Evolutionary conservation across 1,140 invertebrate species (phyloP).

Genomic region (Trachymyrmex septentrionalis): DNA sequence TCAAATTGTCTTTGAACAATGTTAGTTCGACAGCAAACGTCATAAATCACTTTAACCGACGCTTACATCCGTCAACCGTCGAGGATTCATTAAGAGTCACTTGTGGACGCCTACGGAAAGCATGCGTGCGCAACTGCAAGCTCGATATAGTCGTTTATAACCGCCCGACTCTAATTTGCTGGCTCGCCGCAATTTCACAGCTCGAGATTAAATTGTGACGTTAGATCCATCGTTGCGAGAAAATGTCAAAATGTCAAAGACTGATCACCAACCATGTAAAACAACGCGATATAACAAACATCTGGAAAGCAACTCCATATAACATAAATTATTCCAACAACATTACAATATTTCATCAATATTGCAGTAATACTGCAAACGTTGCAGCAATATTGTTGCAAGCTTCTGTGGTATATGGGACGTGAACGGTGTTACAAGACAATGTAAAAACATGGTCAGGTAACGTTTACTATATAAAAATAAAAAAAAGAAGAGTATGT

Average conservation of each 20-base stretch:
- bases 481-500: neutral
- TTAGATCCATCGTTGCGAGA: neutral
- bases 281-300: neutral
- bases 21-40: conserved; percentile 24
- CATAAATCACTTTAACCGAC: conserved; percentile 28
- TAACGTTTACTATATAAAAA: neutral
- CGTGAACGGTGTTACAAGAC: neutral
- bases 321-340: too few relatives aligned
- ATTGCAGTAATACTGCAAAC: too few relatives aligned
- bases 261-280: conserved; percentile 30
- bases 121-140: conserved; percentile 16
- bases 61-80: neutral
- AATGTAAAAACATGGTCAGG: conserved; percentile 4
- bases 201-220: conserved; percentile 55
- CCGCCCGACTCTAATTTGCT: conserved; percentile 56
- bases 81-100: conserved; percentile 45
- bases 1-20: neutral
- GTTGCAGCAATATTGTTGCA: too few relatives aligned
- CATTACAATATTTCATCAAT: too few relatives aligned
- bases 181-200: conserved; percentile 37
- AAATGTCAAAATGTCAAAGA: neutral
- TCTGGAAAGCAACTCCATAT: neutral
- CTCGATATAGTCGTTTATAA: conserved; percentile 49
- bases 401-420: too few relatives aligned
- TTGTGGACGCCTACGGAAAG: neutral